Evolutionary conservation across 2,888 invertebrate species (phyloP).

Genomic region (Myopa testacea): DNA sequence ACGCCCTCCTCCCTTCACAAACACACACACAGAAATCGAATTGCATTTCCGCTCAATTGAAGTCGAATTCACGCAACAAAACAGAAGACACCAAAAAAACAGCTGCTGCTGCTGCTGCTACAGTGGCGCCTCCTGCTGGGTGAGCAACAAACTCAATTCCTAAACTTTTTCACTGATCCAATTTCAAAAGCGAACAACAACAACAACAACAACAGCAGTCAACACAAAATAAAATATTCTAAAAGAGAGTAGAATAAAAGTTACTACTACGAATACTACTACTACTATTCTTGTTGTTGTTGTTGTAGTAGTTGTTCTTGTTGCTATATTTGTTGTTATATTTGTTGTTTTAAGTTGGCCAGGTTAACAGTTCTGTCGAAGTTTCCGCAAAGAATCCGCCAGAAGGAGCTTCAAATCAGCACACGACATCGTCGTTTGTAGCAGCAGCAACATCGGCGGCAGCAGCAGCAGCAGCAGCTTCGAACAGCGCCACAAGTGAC

Average conservation of each 20-base stretch:
- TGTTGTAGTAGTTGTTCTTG: neutral
- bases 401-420: too few relatives aligned
- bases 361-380: too few relatives aligned
- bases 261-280: neutral
- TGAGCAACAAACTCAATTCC: slow-evolving; percentile 24
- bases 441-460: too few relatives aligned
- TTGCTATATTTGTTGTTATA: neutral
- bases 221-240: neutral
- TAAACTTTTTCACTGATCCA: slow-evolving; percentile 32
- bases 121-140: neutral
- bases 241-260: neutral
- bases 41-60: slow-evolving; percentile 23
- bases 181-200: slow-evolving; percentile 18
- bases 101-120: neutral
- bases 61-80: neutral
- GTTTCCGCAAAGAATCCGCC: neutral
- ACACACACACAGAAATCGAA: neutral
- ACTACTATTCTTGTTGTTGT: neutral
- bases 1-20: too few relatives aligned
- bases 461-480: too few relatives aligned
- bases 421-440: too few relatives aligned
- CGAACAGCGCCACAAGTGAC: too few relatives aligned
- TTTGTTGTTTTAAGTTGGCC: neutral
- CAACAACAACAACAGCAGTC: neutral
- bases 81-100: neutral